Evolutionary conservation across 2,888 invertebrate species (phyloP).

Genomic region (Saturnia japonica): DNA sequence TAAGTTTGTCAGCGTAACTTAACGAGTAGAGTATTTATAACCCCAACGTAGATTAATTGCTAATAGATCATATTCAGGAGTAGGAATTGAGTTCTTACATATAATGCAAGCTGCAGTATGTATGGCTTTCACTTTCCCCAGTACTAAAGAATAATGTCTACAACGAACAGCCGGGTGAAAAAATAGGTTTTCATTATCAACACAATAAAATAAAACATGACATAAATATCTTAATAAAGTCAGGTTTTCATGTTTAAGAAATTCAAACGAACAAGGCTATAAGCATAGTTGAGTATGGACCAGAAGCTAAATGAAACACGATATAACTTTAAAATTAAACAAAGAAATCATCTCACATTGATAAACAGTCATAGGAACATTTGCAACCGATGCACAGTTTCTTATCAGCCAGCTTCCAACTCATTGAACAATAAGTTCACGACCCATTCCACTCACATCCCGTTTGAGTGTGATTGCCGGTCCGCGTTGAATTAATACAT

Average conservation of each 20-base stretch:
- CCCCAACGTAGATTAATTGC: background rate
- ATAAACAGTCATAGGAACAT: background rate
- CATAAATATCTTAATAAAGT: no score
- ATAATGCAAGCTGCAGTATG: no score
- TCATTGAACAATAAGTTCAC: constrained; percentile 5
- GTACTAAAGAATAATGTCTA: no score
- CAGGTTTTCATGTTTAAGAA: background rate
- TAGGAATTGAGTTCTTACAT: no score
- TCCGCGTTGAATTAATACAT: constrained; percentile 10
- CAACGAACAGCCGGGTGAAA: no score
- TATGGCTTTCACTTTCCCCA: no score
- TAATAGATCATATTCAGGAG: background rate
- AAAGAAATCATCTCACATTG: background rate
- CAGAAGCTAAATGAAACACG: background rate
- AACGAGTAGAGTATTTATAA: background rate
- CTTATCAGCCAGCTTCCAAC: background rate
- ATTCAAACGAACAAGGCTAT: background rate
- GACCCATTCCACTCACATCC: background rate
- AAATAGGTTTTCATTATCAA: no score
- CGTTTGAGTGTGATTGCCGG: background rate
- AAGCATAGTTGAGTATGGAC: background rate
- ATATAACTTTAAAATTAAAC: background rate
- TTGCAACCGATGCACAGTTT: background rate
- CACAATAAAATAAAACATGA: background rate
- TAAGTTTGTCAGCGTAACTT: background rate